Base-by-base conservation (phyloP, 2,888 invertebrate species). In the Sialis lutaria region DNA sequence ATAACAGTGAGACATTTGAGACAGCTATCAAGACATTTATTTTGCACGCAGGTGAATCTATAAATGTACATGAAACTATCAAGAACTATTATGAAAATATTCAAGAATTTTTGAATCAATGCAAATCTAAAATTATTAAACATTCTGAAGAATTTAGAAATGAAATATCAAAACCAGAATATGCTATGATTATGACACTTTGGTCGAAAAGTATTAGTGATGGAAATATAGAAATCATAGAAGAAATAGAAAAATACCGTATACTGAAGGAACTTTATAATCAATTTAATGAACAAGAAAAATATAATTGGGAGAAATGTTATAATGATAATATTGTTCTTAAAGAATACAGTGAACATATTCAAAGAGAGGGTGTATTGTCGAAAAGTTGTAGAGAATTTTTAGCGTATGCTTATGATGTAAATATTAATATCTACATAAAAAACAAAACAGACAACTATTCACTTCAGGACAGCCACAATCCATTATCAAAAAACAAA, bases 301-400 rank as follows among this genome's bases (percentile, higher is more conserved):
- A 48, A 10, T 48, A 46, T 37, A 35, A 49, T 35, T 49, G 47
- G 47, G 8, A 48, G 6, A 32, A 45, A 33, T 42, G 48, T 33
- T 48, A 47, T 12, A 9, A 37, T 37, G 8, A 49, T 42, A 2
- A 13, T 4, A 43, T 37, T 33, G 32, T 52, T 32, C 30, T 50
- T 8, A 33, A 48, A 43, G 50, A 51, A 40, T 52, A 52, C 43
- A 35, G 13, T 13, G 34, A 48, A 10, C 49, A 52, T 44, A 42
- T 54, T 32, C 37, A n/a, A 35, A 34, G 48, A 42, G 43, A 49
- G 7, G 51, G 52, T 9, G 48, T 50, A 42, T 48, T 47, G 5
- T 48, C 52, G 12, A 33, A 44, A n/a, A 50, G 50, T 42, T 52
- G 51, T 37, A 37, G 52, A 39, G 51, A 49, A 49, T 45, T 54